Evolutionary conservation across 1,140 invertebrate genomes (phyloP), one percentile per base, ranked within the genome.

Genomic region (Drosophila gunungcola): DNA sequence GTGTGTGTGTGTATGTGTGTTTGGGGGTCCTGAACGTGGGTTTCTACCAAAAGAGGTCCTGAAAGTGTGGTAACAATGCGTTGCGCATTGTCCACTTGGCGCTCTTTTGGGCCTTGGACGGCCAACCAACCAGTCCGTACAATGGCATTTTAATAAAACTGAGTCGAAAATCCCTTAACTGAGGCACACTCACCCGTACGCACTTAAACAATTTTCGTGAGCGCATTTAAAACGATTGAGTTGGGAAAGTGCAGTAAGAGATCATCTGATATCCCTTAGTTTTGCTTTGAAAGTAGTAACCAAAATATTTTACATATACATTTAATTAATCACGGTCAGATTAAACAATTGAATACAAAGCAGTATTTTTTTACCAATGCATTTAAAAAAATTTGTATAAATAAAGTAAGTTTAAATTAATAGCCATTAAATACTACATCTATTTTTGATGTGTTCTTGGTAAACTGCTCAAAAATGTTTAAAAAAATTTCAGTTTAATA

Each of bases 91-190:
- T 73, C 82, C 82, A 82, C 61, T 84, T 77, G 77, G 82, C 77
- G 67, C 74, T 74, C 58, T 51, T 16, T 16, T 55, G 70, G 58
- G 63, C 49, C 81, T 65, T 63, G 52, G 63, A 75, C 73, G 43
- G 38, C 48, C 43, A 51, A 36, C 34, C 34, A 34, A 34, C 46
- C 38, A 56, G 65, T 48, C 70, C 73, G 45, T 54, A 45, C 79
- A 79, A 73, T 60, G 75, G 68, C 84, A 77, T 88, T 88, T 88
- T 88, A 88, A 89, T 88, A 89, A 88, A 88, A 88, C 53, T 54
- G 65, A 43, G 69, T 58, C 76, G 80, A 77, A 89, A 83, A 88
- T 83, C 83, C 84, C 83, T 69, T 70, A 48, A 70, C 64, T 61
- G 42, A 43, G 43, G n/a, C 56, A 52, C 62, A 62, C 64, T 45